These are phyloP conservation scores for Andrena chrysosceles DNA, from an alignment of 2,888 invertebrate species.

Conservation along the genomic window DNA sequence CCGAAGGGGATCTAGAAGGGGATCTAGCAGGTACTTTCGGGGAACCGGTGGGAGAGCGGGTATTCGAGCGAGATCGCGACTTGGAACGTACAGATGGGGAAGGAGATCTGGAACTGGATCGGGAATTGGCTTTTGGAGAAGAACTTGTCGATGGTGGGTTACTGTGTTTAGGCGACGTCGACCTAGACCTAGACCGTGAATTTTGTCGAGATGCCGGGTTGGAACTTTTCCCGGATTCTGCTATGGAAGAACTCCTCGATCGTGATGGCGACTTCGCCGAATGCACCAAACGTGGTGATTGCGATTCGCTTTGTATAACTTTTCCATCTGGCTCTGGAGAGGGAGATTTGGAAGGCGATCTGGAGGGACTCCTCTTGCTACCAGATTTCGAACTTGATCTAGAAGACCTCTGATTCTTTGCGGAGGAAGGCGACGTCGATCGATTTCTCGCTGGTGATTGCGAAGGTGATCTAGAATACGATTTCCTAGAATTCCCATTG, in stretches of 20 bases:
- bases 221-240: constrained; percentile 68
- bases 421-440: constrained; percentile 60
- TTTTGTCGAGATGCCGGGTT: constrained; percentile 63
- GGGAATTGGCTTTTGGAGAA: constrained; percentile 71
- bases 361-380: constrained; percentile 67
- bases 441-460: constrained; percentile 69
- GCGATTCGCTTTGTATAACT: constrained; percentile 61
- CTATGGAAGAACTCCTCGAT: constrained; percentile 72
- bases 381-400: constrained; percentile 74
- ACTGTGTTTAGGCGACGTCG: constrained; percentile 76
- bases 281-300: constrained; percentile 59
- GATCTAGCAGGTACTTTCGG: constrained; percentile 50
- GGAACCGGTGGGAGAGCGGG: constrained; percentile 69
- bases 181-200: constrained; percentile 72
- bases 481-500: constrained; percentile 74
- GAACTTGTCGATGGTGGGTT: constrained; percentile 63
- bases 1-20: constrained; percentile 38
- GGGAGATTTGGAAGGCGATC: constrained; percentile 73
- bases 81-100: constrained; percentile 71
- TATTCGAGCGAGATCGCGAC: constrained; percentile 72
- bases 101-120: constrained; percentile 76
- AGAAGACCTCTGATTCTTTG: constrained; percentile 52
- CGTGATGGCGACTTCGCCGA: constrained; percentile 70
- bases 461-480: constrained; percentile 75
- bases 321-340: constrained; percentile 57